These are phyloP conservation scores for Leucozona laternaria DNA, from an alignment of 2,888 invertebrate species.

Conservation along the genomic window DNA sequence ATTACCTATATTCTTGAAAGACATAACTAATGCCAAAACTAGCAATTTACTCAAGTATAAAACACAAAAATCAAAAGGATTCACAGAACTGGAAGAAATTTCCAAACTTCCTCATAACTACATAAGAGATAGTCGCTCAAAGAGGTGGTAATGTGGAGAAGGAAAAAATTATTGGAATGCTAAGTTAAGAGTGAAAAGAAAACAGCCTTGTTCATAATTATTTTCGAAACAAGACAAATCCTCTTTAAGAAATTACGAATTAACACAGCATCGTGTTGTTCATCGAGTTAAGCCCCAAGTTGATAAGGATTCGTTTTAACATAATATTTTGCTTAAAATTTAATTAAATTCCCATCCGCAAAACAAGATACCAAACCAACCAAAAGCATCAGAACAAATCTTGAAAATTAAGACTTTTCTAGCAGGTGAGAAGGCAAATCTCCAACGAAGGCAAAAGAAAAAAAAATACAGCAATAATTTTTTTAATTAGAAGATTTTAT, in stretches of 20 bases:
- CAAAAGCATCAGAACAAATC: background rate
- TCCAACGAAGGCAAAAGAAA: background rate
- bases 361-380: background rate
- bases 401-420: no score
- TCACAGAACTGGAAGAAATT: background rate
- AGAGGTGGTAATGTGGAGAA: background rate
- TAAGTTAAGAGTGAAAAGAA: background rate
- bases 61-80: background rate
- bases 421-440: background rate
- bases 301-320: background rate
- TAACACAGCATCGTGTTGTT: background rate
- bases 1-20: background rate
- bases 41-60: no score
- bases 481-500: slow-evolving; percentile 11
- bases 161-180: background rate
- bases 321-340: background rate
- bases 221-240: background rate
- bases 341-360: background rate
- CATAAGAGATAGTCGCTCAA: no score
- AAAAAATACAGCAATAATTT: background rate
- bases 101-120: background rate
- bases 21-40: background rate
- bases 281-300: no score
- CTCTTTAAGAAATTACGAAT: background rate
- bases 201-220: background rate